Evolutionary conservation across 1,140 invertebrate genomes (phyloP).

Genomic region (Pseudobourletiella spinata): DNA sequence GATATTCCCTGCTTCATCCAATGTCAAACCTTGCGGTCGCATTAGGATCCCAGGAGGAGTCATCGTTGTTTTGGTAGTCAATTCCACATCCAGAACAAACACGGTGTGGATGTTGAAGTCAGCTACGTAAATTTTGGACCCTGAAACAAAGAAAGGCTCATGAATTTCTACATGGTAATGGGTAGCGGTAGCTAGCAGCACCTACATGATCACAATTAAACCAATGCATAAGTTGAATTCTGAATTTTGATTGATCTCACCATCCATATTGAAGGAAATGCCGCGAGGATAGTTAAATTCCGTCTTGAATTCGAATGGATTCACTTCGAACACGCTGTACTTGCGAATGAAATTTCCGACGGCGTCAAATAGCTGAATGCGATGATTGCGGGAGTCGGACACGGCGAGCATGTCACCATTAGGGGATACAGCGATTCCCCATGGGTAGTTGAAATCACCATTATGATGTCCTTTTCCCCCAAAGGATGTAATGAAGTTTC

Average conservation of each 20-base stretch:
- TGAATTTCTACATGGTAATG: too few species aligned
- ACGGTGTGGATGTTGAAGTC: constrained; percentile 93
- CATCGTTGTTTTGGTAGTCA: background rate
- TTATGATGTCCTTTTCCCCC: constrained; percentile 73
- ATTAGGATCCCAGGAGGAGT: constrained; percentile 57
- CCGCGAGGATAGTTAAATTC: constrained; percentile 85
- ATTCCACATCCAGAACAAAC: constrained; percentile 55
- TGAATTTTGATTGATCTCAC: too few species aligned
- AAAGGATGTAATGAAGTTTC: constrained; percentile 71
- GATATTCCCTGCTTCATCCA: constrained; percentile 78
- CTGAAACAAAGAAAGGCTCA: too few species aligned
- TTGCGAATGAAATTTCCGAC: constrained; percentile 11
- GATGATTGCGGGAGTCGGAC: constrained; percentile 47
- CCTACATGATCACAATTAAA: too few species aligned
- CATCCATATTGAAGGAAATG: background rate
- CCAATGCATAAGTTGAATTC: too few species aligned
- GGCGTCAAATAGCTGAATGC: constrained; percentile 21
- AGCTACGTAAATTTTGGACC: constrained; percentile 66
- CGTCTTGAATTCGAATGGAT: constrained; percentile 43
- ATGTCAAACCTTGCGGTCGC: constrained; percentile 77
- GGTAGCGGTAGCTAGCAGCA: too few species aligned
- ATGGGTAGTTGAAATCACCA: constrained; percentile 91
- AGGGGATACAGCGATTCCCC: constrained; percentile 83
- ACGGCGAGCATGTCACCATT: constrained; percentile 72
- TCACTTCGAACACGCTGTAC: constrained; percentile 13